phyloP scores from a whole-genome alignment of 2,797 vertebrate species.

The Luscinia megarhynchos region DNA sequence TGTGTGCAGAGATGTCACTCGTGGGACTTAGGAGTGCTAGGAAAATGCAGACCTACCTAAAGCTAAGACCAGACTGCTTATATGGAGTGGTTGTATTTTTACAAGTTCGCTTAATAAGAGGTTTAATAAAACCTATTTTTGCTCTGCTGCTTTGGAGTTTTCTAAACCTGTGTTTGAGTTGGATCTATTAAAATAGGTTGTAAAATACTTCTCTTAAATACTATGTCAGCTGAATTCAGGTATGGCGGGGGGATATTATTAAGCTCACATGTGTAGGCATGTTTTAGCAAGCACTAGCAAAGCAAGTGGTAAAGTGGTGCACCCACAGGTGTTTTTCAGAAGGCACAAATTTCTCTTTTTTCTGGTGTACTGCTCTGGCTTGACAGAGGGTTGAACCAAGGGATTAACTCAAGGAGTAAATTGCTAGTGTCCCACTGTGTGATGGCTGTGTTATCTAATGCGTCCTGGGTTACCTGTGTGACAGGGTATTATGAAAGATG shows the following conservation, averaged over 20 bases:
- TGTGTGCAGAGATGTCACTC: background rate
- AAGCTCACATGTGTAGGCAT: background rate
- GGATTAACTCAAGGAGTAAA: background rate
- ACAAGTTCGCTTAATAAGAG: accelerated
- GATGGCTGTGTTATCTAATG: background rate
- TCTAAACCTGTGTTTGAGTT: background rate
- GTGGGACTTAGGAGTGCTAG: background rate
- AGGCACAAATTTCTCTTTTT: background rate
- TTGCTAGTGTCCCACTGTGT: background rate
- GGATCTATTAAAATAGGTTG: background rate
- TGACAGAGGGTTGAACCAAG: background rate
- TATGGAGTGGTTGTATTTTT: background rate
- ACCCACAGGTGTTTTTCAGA: background rate
- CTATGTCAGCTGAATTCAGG: background rate
- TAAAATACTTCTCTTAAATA: background rate
- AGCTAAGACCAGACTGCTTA: background rate
- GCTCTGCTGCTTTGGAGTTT: background rate
- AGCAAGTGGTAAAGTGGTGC: background rate
- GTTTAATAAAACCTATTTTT: background rate
- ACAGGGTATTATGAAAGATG: background rate
- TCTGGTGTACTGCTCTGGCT: background rate
- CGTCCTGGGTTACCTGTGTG: background rate
- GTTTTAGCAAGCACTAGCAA: background rate
- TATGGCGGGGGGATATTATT: background rate
- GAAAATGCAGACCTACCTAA: background rate